phyloP scores from a whole-genome alignment of 1,140 invertebrate genomes.

The Aricia agestis region DNA sequence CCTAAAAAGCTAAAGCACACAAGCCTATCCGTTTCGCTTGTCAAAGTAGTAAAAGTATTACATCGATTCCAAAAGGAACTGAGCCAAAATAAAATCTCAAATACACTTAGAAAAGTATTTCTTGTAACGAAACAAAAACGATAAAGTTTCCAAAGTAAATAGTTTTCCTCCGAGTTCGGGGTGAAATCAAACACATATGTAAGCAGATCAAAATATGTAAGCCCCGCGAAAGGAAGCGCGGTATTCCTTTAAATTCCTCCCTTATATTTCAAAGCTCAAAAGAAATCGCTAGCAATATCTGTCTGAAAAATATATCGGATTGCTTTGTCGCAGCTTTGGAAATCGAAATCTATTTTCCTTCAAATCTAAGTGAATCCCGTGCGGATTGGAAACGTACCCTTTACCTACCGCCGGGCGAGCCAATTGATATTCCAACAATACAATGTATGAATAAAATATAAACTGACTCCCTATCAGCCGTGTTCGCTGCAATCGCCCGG shows the following conservation, averaged over 20 bases:
- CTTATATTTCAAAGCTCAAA: conserved; percentile 76
- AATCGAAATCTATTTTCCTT: conserved; percentile 77
- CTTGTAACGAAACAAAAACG: background rate
- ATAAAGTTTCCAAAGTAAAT: background rate
- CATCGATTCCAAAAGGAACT: background rate
- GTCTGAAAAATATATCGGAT: conserved; percentile 77
- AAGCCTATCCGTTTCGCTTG: too few species aligned
- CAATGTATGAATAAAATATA: conserved; percentile 77
- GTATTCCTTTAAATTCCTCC: conserved; percentile 60
- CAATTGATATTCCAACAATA: conserved; percentile 77
- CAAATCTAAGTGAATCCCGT: conserved; percentile 76
- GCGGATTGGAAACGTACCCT: conserved; percentile 76
- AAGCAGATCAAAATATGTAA: conserved; percentile 27
- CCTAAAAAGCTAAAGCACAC: background rate
- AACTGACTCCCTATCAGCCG: conserved; percentile 69
- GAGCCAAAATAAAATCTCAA: background rate
- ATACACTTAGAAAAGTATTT: background rate
- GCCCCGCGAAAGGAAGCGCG: conserved; percentile 38
- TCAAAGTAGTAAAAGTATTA: too few species aligned
- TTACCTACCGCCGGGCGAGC: conserved; percentile 74
- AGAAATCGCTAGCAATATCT: conserved; percentile 76
- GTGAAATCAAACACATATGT: conserved; percentile 17
- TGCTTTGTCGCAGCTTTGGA: conserved; percentile 75
- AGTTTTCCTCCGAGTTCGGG: background rate
- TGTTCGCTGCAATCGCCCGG: conserved; percentile 60